These are phyloP conservation scores for Drosophila equinoxialis DNA, from an alignment of 1,140 invertebrate species.

Conservation along the genomic window DNA sequence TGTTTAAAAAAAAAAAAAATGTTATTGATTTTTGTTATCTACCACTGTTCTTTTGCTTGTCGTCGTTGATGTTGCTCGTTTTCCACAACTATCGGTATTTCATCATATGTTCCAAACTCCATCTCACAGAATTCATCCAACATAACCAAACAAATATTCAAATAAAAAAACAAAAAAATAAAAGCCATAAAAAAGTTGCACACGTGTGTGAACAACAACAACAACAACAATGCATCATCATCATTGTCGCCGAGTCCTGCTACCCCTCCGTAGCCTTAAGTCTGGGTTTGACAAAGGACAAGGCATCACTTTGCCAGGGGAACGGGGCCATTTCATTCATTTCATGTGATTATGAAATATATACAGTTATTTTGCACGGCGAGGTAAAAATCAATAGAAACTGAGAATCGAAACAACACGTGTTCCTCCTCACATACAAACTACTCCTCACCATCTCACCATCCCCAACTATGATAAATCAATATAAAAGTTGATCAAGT, in stretches of 20 bases:
- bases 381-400: conserved; percentile 73
- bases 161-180: conserved; percentile 32
- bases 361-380: conserved; percentile 48
- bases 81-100: conserved; percentile 42
- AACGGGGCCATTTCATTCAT: conserved; percentile 33
- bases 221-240: conserved; percentile 16
- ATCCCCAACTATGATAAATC: conserved; percentile 40
- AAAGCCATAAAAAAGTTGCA: conserved; percentile 9
- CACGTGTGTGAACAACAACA: conserved; percentile 29
- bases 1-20: conserved; percentile 23
- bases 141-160: conserved; percentile 48
- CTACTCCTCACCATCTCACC: not conserved
- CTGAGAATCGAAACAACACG: conserved; percentile 58
- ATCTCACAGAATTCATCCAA: conserved; percentile 26
- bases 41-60: conserved; percentile 38
- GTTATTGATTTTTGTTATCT: conserved; percentile 55
- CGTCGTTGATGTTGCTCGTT: conserved; percentile 47
- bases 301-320: not conserved
- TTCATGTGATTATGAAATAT: conserved; percentile 67
- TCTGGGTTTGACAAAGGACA: not conserved
- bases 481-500: conserved; percentile 66
- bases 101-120: conserved; percentile 30
- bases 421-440: conserved; percentile 27
- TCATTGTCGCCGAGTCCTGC: conserved; percentile 6
- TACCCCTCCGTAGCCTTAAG: not conserved